Evolutionary conservation across 2,888 invertebrate genomes (phyloP).

Genomic region (Didymodactylos carnosus): DNA sequence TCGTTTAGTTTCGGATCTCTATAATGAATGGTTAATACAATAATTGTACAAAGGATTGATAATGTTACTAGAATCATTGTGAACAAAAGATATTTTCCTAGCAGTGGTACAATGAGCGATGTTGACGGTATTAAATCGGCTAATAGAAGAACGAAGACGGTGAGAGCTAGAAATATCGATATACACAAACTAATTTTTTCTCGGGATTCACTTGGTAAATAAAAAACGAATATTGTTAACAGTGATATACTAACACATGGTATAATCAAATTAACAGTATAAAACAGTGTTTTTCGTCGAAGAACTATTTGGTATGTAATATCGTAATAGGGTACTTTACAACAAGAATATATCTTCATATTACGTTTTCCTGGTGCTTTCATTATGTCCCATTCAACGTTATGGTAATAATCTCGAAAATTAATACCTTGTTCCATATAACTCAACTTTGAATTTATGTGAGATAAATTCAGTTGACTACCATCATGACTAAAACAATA

Average conservation of each 20-base stretch:
- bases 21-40: slow-evolving; percentile 86
- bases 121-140: slow-evolving; percentile 93
- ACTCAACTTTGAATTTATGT: slow-evolving; percentile 30
- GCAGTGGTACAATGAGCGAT: slow-evolving; percentile 50
- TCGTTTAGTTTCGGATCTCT: slow-evolving; percentile 39
- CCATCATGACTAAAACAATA: slow-evolving; percentile 4
- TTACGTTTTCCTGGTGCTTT: slow-evolving; percentile 26
- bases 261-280: slow-evolving; percentile 48
- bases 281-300: slow-evolving; percentile 78
- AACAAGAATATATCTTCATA: slow-evolving; percentile 54
- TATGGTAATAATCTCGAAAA: slow-evolving; percentile 11
- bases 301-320: slow-evolving; percentile 90
- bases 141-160: slow-evolving; percentile 91
- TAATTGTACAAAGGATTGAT: slow-evolving; percentile 82
- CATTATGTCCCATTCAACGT: slow-evolving; percentile 15
- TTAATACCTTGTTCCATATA: slow-evolving; percentile 14
- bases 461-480: slow-evolving; percentile 7
- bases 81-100: slow-evolving; percentile 68
- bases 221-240: slow-evolving; percentile 83
- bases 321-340: slow-evolving; percentile 79
- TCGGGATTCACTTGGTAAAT: slow-evolving; percentile 85
- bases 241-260: slow-evolving; percentile 78
- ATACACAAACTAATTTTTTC: slow-evolving; percentile 97
- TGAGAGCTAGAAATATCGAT: slow-evolving; percentile 88
- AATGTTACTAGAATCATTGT: slow-evolving; percentile 95